A percentile compares a stretch with the other conserved stretches of the same genome.
These are phyloP conservation scores for Pelochelys cantorii DNA, from an alignment of 2,797 vertebrate genomes.

Conservation along the genomic window DNA sequence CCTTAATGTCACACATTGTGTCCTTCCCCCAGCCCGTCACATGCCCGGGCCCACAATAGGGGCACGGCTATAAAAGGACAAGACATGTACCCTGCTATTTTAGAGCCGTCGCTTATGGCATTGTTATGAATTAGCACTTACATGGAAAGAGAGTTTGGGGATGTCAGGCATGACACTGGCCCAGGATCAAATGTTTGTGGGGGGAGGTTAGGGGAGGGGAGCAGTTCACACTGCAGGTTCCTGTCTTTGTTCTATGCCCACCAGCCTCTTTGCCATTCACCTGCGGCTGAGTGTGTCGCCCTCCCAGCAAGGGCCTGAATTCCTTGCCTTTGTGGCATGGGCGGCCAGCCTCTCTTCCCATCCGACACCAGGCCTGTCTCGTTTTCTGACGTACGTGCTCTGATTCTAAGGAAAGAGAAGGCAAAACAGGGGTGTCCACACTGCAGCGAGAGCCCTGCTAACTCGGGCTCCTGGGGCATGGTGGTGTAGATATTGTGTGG, in stretches of 20 bases:
- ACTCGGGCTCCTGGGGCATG: too few species aligned
- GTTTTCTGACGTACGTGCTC: neutral
- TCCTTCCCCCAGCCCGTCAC: conserved; percentile 70
- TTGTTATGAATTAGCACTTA: conserved; percentile 74
- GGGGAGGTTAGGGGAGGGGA: neutral
- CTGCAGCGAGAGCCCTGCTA: neutral
- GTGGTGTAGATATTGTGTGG: fast-evolving
- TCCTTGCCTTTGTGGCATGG: neutral
- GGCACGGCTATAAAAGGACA: conserved; percentile 92
- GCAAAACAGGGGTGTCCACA: neutral
- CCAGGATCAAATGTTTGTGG: neutral
- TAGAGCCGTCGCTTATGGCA: conserved; percentile 81
- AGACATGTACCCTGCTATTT: conserved; percentile 90
- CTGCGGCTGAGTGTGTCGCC: neutral
- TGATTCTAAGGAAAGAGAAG: neutral
- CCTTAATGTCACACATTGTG: conserved; percentile 56
- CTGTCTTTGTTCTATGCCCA: fast-evolving
- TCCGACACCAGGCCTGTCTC: neutral
- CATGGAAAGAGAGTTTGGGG: conserved; percentile 48
- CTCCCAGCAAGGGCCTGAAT: neutral
- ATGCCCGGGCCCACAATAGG: conserved; percentile 81
- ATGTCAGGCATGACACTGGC: conserved; percentile 3
- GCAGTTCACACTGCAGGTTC: neutral
- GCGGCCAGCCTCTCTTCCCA: neutral
- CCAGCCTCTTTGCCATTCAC: neutral